phyloP scores from a whole-genome alignment of 2,113 vertebrate genomes.

The Myotis yumanensis region DNA sequence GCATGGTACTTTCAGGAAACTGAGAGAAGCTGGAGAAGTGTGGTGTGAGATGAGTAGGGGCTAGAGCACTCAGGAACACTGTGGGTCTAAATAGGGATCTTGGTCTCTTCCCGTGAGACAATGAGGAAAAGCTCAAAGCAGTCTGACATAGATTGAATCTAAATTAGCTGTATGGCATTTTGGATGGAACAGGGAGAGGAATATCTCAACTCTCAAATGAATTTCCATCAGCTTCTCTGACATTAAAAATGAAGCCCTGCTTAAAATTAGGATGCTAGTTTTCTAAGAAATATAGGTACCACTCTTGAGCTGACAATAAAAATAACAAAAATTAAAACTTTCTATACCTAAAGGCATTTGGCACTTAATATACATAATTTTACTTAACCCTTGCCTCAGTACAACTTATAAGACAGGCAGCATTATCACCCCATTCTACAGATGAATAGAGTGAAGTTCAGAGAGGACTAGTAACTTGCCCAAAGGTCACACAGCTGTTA shows the following conservation, averaged over 20 bases:
- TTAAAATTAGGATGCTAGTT: not conserved
- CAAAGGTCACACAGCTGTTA: not conserved
- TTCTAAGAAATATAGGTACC: not conserved
- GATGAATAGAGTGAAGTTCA: not conserved
- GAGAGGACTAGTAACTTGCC: not conserved
- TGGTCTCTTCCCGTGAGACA: not conserved
- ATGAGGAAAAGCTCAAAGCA: not conserved
- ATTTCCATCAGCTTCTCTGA: not conserved
- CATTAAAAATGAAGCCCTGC: not conserved
- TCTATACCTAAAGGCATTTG: not conserved
- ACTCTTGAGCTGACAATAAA: not conserved
- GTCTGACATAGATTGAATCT: no score
- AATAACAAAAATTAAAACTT: not conserved
- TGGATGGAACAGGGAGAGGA: not conserved
- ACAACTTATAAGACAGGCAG: not conserved
- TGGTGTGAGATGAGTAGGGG: fast-evolving
- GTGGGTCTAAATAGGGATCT: not conserved
- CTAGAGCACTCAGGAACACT: not conserved
- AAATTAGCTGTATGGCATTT: not conserved
- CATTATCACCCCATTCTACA: not conserved
- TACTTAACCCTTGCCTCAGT: not conserved
- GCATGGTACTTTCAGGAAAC: not conserved
- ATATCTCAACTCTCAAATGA: not conserved
- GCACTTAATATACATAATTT: not conserved
- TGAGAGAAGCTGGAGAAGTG: not conserved